These are phyloP conservation scores for Anarrhichthys ocellatus DNA, from an alignment of 2,113 vertebrate genomes.

Conservation along the genomic window DNA sequence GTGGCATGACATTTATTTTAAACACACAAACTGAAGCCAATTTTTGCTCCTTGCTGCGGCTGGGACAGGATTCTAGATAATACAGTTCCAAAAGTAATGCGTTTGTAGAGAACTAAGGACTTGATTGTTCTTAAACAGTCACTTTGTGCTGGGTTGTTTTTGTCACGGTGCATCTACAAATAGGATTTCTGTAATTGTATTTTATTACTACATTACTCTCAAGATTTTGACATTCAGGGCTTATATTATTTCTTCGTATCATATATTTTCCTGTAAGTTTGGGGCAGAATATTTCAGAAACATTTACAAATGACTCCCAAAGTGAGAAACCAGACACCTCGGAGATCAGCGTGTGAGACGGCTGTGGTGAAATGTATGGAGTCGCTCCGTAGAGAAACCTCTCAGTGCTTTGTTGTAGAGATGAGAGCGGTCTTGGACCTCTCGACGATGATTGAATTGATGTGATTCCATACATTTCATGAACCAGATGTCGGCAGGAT, in stretches of 20 bases:
- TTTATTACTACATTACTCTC: neutral
- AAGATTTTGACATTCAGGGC: neutral
- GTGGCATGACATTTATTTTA: neutral
- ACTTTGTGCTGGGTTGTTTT: neutral
- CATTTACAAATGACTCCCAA: neutral
- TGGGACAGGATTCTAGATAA: constrained; percentile 24
- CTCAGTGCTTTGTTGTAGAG: neutral
- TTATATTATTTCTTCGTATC: neutral
- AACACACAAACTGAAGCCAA: neutral
- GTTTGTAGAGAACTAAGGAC: neutral
- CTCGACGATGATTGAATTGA: neutral
- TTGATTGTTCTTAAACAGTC: constrained; percentile 3
- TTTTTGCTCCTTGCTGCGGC: constrained; percentile 18
- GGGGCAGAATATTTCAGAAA: neutral
- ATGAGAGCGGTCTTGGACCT: neutral
- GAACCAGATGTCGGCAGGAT: constrained; percentile 36
- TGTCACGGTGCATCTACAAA: neutral
- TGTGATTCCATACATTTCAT: neutral
- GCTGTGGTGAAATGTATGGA: neutral
- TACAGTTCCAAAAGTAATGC: constrained; percentile 6
- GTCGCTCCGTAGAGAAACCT: neutral
- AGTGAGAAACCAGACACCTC: neutral
- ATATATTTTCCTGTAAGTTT: no score
- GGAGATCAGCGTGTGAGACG: constrained; percentile 10
- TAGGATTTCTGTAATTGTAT: neutral